These are phyloP conservation scores for Probosciger aterrimus DNA, from an alignment of 2,113 vertebrate species.

Conservation along the genomic window DNA sequence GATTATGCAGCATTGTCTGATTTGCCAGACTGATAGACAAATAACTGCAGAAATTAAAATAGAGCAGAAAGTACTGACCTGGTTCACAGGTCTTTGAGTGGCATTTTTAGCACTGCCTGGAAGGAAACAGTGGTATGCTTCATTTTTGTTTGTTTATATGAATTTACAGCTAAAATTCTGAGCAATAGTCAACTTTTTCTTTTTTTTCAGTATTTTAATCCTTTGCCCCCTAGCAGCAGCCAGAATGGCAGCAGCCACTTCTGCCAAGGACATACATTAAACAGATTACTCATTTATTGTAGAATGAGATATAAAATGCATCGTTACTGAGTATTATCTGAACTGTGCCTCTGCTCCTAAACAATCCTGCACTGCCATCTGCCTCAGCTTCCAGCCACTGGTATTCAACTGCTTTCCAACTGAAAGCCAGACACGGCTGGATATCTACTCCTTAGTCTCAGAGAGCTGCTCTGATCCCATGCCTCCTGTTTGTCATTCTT, in stretches of 20 bases:
- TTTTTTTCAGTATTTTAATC: neutral
- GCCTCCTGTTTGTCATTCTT: neutral
- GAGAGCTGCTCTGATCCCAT: neutral
- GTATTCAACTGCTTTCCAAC: neutral
- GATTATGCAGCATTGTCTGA: neutral
- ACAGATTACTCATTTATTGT: neutral
- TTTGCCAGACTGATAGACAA: neutral
- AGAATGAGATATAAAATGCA: neutral
- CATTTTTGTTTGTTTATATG: neutral
- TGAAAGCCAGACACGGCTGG: neutral
- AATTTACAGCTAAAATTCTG: neutral
- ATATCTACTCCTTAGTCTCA: neutral
- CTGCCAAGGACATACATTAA: neutral
- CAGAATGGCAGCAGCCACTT: neutral
- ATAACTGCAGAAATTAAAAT: neutral
- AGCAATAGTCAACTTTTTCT: neutral
- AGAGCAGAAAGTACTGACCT: neutral
- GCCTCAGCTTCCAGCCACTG: neutral
- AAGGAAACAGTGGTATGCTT: neutral
- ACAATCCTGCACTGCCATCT: conserved; percentile 13
- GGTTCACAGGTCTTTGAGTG: neutral
- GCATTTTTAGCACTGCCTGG: neutral
- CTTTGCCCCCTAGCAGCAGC: neutral
- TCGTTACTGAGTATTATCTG: neutral
- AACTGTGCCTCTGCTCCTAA: neutral